Conservation (phyloP, 2,797 vertebrate species). For the Poeciliopsis paucimaculata region DNA sequence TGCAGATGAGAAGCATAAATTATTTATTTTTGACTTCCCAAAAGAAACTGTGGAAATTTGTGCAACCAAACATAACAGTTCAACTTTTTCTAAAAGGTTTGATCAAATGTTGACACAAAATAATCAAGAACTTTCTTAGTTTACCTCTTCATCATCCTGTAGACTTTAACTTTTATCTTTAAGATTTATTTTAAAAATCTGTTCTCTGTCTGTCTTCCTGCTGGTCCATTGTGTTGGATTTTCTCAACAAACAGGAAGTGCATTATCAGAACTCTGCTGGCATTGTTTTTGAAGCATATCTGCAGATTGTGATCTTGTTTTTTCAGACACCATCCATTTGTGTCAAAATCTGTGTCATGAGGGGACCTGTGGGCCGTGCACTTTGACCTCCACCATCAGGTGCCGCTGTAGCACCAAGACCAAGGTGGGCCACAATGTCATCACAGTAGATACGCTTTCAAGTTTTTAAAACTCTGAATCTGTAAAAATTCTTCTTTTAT, state of each 20-base stretch:
- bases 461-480: not conserved
- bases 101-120: not conserved
- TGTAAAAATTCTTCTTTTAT: conserved; percentile 12
- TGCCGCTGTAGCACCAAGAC: conserved; percentile 94
- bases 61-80: not conserved
- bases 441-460: not conserved
- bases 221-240: conserved; percentile 9
- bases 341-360: conserved; percentile 96
- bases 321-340: conserved; percentile 89
- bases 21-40: not conserved
- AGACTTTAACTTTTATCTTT: not conserved
- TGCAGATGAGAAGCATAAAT: not conserved
- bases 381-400: conserved; percentile 90
- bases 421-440: conserved; percentile 78
- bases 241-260: conserved; percentile 17
- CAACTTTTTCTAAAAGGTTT: not conserved
- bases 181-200: conserved; percentile 5
- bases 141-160: conserved; percentile 2
- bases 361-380: conserved; percentile 90
- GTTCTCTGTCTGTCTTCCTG: conserved; percentile 2
- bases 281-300: not conserved
- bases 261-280: not conserved
- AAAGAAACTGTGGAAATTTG: not conserved
- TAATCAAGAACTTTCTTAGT: not conserved
- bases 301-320: conserved; percentile 25